These are phyloP conservation scores for Elephantulus edwardii DNA, from an alignment of 2,113 vertebrate genomes.

Conservation along the genomic window DNA sequence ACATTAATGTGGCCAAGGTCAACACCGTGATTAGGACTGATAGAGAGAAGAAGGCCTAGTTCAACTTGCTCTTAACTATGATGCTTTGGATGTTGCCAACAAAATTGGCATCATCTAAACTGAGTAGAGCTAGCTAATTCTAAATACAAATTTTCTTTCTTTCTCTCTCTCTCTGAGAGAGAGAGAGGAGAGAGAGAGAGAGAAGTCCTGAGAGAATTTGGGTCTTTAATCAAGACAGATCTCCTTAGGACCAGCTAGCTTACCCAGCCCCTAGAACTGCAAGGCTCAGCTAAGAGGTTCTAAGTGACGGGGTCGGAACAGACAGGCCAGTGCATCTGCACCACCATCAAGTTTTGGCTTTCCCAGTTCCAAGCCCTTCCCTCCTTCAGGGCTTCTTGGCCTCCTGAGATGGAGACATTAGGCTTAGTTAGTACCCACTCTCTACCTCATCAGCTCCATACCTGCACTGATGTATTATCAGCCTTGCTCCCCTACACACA, in stretches of 20 bases:
- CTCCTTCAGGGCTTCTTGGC: background rate
- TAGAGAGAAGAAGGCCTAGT: too few relatives aligned
- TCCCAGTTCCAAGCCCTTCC: too few relatives aligned
- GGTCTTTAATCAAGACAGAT: background rate
- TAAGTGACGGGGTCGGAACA: background rate
- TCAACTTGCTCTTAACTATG: too few relatives aligned
- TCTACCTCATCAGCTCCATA: background rate
- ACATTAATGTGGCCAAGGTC: too few relatives aligned
- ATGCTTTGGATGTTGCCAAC: too few relatives aligned
- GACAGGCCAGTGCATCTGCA: background rate
- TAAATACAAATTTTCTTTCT: too few relatives aligned
- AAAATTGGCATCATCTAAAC: too few relatives aligned
- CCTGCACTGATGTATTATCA: background rate
- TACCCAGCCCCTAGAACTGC: background rate
- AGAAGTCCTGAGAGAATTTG: background rate
- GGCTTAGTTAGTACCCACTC: background rate
- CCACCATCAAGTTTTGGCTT: background rate
- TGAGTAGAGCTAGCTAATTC: too few relatives aligned
- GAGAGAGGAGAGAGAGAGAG: conserved; percentile 18
- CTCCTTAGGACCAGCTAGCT: background rate
- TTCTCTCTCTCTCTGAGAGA: too few relatives aligned
- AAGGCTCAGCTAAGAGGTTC: background rate
- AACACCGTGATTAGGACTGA: too few relatives aligned
- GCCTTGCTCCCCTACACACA: background rate
- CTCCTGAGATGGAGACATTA: conserved; percentile 2